Conservation (phyloP, 1,140 invertebrate species). For the Drosophila lowei region DNA sequence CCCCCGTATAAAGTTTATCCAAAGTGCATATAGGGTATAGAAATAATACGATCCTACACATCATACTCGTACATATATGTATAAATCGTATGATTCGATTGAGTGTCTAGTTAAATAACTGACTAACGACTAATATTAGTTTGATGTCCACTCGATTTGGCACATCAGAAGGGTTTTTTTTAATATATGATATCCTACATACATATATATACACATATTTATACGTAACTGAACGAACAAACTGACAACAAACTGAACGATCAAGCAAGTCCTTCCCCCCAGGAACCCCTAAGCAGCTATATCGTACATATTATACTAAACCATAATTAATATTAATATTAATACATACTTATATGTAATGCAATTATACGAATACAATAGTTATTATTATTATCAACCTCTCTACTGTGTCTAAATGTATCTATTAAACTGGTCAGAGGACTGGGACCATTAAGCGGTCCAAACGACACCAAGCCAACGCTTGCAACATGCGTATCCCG, state of each 20-base stretch:
- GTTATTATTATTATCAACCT: constrained; percentile 1
- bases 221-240: constrained; percentile 49
- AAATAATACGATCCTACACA: constrained; percentile 40
- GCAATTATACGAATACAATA: constrained; percentile 61
- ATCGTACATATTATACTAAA: constrained; percentile 14
- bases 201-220: constrained; percentile 38
- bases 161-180: constrained; percentile 49
- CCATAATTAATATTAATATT: constrained; percentile 37
- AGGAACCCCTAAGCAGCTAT: neutral
- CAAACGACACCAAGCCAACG: too few species aligned
- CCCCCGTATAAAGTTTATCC: constrained; percentile 24
- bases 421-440: constrained; percentile 58
- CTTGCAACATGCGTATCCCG: too few species aligned
- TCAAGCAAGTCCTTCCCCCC: constrained; percentile 35
- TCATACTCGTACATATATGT: constrained; percentile 32
- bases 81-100: constrained; percentile 26
- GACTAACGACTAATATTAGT: constrained; percentile 45
- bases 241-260: constrained; percentile 49
- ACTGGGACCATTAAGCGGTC: too few species aligned
- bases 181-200: constrained; percentile 45
- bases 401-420: constrained; percentile 38
- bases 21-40: constrained; percentile 27
- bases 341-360: constrained; percentile 54
- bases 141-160: constrained; percentile 35
- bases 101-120: constrained; percentile 22